These are phyloP conservation scores for Xyrauchen texanus DNA, from an alignment of 2,113 vertebrate genomes.

Conservation along the genomic window DNA sequence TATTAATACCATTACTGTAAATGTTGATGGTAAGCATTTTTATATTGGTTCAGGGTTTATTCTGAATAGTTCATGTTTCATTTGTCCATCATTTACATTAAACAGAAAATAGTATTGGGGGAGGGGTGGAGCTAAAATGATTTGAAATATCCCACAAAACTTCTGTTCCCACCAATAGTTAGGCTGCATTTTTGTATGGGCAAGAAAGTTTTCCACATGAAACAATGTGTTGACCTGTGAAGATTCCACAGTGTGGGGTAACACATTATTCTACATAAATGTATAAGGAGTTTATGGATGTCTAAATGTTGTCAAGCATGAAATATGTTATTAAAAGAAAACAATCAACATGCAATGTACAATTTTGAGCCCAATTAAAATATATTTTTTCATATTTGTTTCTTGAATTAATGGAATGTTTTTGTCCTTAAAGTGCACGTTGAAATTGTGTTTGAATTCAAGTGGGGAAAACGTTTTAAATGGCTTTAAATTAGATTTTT, in stretches of 20 bases:
- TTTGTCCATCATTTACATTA: constrained; percentile 32
- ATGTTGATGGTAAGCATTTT: constrained; percentile 17
- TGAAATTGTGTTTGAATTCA: too few species aligned
- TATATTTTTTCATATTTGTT: constrained; percentile 38
- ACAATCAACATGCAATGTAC: constrained; percentile 2
- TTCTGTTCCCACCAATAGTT: constrained; percentile 11
- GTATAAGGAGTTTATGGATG: too few species aligned
- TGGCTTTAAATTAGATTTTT: too few species aligned
- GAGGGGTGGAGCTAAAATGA: not conserved
- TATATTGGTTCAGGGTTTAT: constrained; percentile 25
- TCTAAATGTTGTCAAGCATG: too few species aligned
- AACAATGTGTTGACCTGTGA: constrained; percentile 4
- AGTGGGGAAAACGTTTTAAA: too few species aligned
- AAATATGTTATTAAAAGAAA: not conserved
- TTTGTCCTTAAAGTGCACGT: too few species aligned
- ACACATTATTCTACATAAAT: too few species aligned
- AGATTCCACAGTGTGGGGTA: not conserved
- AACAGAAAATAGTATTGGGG: too few species aligned
- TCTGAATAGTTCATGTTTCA: constrained; percentile 17
- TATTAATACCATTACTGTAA: constrained; percentile 18
- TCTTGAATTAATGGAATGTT: too few species aligned
- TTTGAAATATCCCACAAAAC: constrained; percentile 8
- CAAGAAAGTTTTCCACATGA: not conserved
- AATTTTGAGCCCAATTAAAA: constrained; percentile 15
- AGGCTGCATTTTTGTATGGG: not conserved